Conservation (phyloP, 1,140 invertebrate genomes). For the Achroia grisella region DNA sequence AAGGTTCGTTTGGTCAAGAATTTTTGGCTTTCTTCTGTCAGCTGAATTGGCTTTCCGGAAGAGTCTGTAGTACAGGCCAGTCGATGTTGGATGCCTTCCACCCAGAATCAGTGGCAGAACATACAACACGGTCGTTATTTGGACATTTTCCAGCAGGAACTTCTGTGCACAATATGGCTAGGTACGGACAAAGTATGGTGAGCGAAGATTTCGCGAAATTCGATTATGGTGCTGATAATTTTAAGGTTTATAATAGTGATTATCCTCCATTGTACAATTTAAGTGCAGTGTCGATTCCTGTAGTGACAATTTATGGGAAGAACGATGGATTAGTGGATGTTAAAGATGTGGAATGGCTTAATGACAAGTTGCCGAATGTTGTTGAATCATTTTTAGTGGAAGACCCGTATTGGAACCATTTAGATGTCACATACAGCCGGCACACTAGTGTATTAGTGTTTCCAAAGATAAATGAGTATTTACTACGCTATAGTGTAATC, state of each 20-base stretch:
- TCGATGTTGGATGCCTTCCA: constrained; percentile 26
- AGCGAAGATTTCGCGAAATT: constrained; percentile 63
- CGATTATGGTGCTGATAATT: constrained; percentile 72
- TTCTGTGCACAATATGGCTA: constrained; percentile 79
- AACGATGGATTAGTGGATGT: constrained; percentile 47
- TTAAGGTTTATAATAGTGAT: constrained; percentile 61
- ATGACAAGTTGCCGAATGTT: constrained; percentile 36
- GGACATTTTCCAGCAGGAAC: constrained; percentile 83
- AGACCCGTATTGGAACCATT: constrained; percentile 50
- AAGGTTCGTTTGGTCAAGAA: constrained; percentile 26
- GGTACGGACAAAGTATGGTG: constrained; percentile 74
- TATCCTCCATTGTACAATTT: constrained; percentile 72
- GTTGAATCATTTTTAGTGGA: constrained; percentile 28
- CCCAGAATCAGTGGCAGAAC: constrained; percentile 29
- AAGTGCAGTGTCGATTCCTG: constrained; percentile 66
- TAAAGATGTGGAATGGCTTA: constrained; percentile 43
- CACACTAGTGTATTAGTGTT: constrained; percentile 30
- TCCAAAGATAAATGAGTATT: constrained; percentile 45
- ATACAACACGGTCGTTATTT: constrained; percentile 36
- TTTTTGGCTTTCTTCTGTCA: constrained; percentile 33
- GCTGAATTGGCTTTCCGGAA: constrained; percentile 12
- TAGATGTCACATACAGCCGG: constrained; percentile 41
- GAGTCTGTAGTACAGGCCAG: constrained; percentile 16
- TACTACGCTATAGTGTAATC: constrained; percentile 7
- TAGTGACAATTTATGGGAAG: constrained; percentile 36